Evolutionary conservation across 2,113 vertebrate species (phyloP), one percentile per base, ranked within the genome.

Genomic region (Alosa alosa): DNA sequence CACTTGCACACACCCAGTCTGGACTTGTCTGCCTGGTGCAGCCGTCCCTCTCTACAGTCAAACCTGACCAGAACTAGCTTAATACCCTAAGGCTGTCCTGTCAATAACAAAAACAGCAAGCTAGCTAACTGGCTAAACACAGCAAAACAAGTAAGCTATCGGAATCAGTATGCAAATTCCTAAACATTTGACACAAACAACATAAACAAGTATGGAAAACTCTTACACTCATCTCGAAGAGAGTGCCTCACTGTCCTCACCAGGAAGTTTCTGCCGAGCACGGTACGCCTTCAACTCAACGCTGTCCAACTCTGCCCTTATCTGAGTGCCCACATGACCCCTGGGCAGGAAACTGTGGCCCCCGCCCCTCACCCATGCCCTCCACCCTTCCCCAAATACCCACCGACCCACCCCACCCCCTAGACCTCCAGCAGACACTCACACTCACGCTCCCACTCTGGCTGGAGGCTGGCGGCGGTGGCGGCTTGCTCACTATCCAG

Each of bases 151-250:
- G 6, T 1, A 84, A 49, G 6, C 31, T 18, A 75, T 45, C 83
- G 25, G 47, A 25, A 13, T 46, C 36, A 44, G 60, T 20, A 60
- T 60, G 55, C 55, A 22, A 57, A 4, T 57, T 13, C 11, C 52
- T 57, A 20, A 22, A 22, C 20, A 60, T 60, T 7, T 6, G 81
- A 87, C 45, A 57, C 75, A 36, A 36, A 31, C 39, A 10, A 41
- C 20, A 60, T 31, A 46, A 83, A 39, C 15, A 22, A 78, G 50
- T 85, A 82, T 31, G 13, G 17, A 7, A 39, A 75, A 90, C 89
- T 60, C 55, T 90, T 90, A 90, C 89, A 87, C 84, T 87, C 89
- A 90, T 90, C 55, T 81, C 20, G 46, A 81, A 60, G 85, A 82
- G 83, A 45, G 25, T 25, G 47, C 72, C 44, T 81, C 68, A 72